Percentiles rank a stretch among this genome's conserved stretches.
Conservation (phyloP, 1,140 invertebrate species). For the Chironomus tepperi region DNA sequence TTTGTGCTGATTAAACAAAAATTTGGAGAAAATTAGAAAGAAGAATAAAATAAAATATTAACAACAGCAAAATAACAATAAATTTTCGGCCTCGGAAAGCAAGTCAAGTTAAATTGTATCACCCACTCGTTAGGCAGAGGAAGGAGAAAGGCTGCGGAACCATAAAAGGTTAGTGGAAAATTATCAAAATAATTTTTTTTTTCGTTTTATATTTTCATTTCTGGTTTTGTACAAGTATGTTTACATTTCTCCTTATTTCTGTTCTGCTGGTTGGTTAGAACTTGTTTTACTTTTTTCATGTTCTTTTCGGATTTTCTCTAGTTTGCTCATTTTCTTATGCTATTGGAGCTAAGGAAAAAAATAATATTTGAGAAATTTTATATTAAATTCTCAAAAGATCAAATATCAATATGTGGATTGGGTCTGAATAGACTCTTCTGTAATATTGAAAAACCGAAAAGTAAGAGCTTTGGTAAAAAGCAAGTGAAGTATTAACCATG, state of each 20-base stretch:
- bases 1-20: not conserved
- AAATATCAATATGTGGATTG: too few relatives aligned
- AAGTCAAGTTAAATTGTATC: not conserved
- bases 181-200: constrained; percentile 8
- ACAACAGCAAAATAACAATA: constrained; percentile 17
- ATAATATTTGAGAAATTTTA: too few relatives aligned
- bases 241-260: not conserved
- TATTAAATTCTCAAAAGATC: too few relatives aligned
- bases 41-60: constrained; percentile 6
- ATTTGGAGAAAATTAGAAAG: not conserved
- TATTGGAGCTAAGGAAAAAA: too few relatives aligned
- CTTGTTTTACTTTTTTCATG: too few relatives aligned
- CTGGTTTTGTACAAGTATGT: not conserved
- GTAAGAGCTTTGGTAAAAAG: not conserved
- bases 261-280: too few relatives aligned
- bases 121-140: not conserved
- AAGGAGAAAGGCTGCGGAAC: not conserved
- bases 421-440: too few relatives aligned
- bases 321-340: too few relatives aligned
- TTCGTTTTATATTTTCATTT: not conserved
- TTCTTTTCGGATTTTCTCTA: too few relatives aligned
- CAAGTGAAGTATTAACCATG: not conserved
- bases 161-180: constrained; percentile 21
- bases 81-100: not conserved
- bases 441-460: too few relatives aligned